These are phyloP conservation scores for Sminthurinus signatus DNA, from an alignment of 1,140 invertebrate species.

Conservation along the genomic window DNA sequence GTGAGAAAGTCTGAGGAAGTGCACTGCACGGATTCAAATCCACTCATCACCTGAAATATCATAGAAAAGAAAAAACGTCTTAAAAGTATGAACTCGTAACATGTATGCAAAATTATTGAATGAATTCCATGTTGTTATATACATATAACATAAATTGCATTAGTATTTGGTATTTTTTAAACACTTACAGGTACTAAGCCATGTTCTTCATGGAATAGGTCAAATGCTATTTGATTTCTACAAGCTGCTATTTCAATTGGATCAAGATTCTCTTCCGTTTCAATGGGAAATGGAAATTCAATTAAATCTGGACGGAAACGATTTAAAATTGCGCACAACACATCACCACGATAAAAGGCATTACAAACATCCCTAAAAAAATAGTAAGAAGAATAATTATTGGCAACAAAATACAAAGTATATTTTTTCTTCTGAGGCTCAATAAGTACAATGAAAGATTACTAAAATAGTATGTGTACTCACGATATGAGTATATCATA, in stretches of 20 bases:
- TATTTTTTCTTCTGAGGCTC: no score
- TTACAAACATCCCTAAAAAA: conserved; percentile 64
- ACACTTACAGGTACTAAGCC: conserved; percentile 67
- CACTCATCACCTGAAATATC: conserved; percentile 64
- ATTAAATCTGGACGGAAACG: conserved; percentile 83
- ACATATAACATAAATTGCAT: no score
- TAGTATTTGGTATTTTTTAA: no score
- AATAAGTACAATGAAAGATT: no score
- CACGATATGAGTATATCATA: no score
- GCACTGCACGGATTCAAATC: conserved; percentile 67
- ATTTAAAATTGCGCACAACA: conserved; percentile 74
- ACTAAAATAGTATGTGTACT: no score
- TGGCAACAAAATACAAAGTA: no score
- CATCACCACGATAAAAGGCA: conserved; percentile 68
- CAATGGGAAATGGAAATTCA: conserved; percentile 52
- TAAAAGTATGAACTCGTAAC: no score
- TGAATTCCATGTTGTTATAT: no score
- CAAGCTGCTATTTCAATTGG: conserved; percentile 54
- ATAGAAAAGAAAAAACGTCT: no score
- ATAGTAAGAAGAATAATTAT: no score
- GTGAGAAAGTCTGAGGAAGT: conserved; percentile 64
- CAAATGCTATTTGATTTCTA: conserved; percentile 76
- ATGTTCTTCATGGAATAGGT: conserved; percentile 67
- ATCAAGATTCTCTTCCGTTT: conserved; percentile 51
- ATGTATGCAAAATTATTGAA: no score